These are phyloP conservation scores for Dallia pectoralis DNA, from an alignment of 2,797 vertebrate species.

Conservation along the genomic window DNA sequence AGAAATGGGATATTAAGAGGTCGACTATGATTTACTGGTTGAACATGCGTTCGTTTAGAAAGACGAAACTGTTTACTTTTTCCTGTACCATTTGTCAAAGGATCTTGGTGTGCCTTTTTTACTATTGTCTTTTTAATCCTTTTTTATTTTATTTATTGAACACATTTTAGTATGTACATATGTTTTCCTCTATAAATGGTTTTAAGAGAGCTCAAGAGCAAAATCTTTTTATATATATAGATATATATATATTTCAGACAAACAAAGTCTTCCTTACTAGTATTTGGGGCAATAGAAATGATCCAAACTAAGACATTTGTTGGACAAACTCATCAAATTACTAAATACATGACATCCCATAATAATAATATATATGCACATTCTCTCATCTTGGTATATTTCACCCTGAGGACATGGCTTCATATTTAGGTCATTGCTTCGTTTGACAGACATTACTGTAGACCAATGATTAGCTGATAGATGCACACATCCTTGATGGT, in stretches of 20 bases:
- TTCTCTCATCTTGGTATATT: conserved; percentile 18
- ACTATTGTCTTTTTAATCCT: conserved; percentile 93
- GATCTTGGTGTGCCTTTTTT: conserved; percentile 99
- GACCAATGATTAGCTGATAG: conserved; percentile 34
- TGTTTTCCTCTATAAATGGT: conserved; percentile 65
- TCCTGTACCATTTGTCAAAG: conserved; percentile 90
- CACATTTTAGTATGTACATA: conserved; percentile 75
- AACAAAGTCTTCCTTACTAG: conserved; percentile 88
- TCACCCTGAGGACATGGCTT: conserved; percentile 10
- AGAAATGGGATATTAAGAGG: conserved; percentile 70
- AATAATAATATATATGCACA: conserved; percentile 50
- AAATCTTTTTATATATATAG: conserved; percentile 73
- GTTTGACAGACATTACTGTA: conserved; percentile 24
- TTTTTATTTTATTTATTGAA: conserved; percentile 81
- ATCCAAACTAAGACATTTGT: conserved; percentile 73
- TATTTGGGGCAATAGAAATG: conserved; percentile 88
- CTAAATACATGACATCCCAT: conserved; percentile 39
- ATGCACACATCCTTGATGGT: conserved; percentile 14
- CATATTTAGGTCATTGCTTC: conserved; percentile 33
- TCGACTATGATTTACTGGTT: conserved; percentile 84
- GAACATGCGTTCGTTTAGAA: conserved; percentile 78
- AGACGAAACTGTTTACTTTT: conserved; percentile 87
- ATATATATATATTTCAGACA: conserved; percentile 81
- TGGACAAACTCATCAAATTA: conserved; percentile 61
- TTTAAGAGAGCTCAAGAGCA: conserved; percentile 63